Conservation (phyloP, 2,888 invertebrate species). For the Alviniconcha strummeri region DNA sequence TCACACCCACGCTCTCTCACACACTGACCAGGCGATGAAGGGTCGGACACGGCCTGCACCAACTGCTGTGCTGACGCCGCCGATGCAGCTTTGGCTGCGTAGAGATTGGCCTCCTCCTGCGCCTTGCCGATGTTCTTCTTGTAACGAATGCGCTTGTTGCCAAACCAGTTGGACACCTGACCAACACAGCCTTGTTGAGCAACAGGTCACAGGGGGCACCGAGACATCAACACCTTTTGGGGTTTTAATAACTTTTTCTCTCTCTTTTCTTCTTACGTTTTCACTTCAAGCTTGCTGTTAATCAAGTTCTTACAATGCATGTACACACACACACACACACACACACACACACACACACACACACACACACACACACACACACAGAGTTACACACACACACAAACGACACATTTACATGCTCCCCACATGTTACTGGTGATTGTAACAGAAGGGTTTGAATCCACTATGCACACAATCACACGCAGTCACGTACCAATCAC, state of each 20-base stretch:
- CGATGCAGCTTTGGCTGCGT: conserved; percentile 92
- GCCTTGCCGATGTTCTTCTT: conserved; percentile 99
- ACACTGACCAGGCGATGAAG: conserved; percentile 25
- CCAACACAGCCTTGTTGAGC: too few species aligned
- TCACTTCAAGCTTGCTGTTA: too few species aligned
- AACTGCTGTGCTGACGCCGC: conserved; percentile 61
- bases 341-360: neutral
- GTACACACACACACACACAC: conserved; percentile 5
- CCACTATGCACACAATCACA: too few species aligned
- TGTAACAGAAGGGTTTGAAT: too few species aligned
- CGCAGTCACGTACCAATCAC: too few species aligned
- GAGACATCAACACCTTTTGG: too few species aligned
- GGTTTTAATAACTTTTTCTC: too few species aligned
- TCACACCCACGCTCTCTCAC: neutral
- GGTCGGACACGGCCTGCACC: conserved; percentile 33
- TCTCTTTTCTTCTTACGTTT: too few species aligned
- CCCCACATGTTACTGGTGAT: too few species aligned
- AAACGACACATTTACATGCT: neutral
- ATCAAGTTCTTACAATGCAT: too few species aligned
- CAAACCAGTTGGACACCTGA: conserved; percentile 99
- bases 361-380: neutral
- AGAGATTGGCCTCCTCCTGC: conserved; percentile 98
- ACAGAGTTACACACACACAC: neutral
- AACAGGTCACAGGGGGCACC: too few species aligned
- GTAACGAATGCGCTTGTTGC: conserved; percentile 99